These are phyloP conservation scores for Trissonchulus latispiculum DNA, from an alignment of 2,888 invertebrate species.

Conservation along the genomic window DNA sequence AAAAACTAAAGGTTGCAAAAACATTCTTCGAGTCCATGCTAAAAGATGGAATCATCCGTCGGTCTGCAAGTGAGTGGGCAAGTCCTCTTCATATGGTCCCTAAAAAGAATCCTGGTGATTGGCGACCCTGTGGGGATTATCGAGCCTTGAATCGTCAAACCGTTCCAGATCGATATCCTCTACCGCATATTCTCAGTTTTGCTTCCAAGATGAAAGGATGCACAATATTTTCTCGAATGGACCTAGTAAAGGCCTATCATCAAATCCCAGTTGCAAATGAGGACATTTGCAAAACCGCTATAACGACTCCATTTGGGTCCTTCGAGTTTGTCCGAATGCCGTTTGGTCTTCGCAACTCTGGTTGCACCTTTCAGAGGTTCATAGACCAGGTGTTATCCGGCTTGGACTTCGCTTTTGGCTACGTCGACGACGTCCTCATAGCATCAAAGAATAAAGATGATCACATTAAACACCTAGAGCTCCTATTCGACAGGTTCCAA, in stretches of 20 bases:
- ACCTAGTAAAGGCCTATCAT: slow-evolving; percentile 12
- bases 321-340: slow-evolving; percentile 17
- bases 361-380: slow-evolving; percentile 9
- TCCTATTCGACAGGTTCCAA: slow-evolving; percentile 4
- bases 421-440: slow-evolving; percentile 8
- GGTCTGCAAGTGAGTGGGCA: not conserved
- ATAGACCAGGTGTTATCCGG: slow-evolving; percentile 13
- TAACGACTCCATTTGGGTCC: slow-evolving; percentile 1
- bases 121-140: slow-evolving; percentile 16
- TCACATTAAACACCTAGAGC: not conserved
- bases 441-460: not conserved
- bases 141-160: not conserved
- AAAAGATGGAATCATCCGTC: not conserved
- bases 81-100: not conserved
- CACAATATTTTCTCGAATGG: slow-evolving; percentile 6
- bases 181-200: slow-evolving; percentile 15
- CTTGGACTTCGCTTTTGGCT: not conserved
- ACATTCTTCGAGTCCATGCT: not conserved
- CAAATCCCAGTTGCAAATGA: slow-evolving; percentile 10
- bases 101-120: not conserved
- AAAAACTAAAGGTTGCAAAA: not conserved
- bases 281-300: slow-evolving; percentile 12
- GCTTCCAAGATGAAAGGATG: not conserved
- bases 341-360: slow-evolving; percentile 13
- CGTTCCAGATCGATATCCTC: slow-evolving; percentile 7